Base-by-base conservation (phyloP, 1,140 invertebrate genomes). In the Brachionus calyciflorus region DNA sequence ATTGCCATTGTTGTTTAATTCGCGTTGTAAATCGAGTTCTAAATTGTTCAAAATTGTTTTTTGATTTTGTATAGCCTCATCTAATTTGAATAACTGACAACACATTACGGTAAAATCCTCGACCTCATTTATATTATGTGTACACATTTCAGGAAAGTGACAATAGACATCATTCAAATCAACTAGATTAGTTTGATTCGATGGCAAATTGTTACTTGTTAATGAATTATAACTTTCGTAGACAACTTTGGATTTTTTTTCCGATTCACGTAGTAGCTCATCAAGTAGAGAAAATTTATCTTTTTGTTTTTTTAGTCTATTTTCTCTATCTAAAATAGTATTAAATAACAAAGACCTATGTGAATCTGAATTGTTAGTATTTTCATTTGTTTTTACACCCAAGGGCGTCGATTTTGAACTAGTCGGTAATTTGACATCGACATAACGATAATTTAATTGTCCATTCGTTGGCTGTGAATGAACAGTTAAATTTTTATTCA, bases 61-160 rank as follows among this genome's bases (percentile, higher is more conserved):
- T 55, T 73, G 69, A 28, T n/a, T 51, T n/a, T 73, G 44, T 3
- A 73, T 73, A 14, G 69, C 69, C 28, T 73, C 69, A n/a, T 73
- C 69, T n/a, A 73, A 26, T 40, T 73, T 40, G 24, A 73, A 73
- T 14, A 73, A 41, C 30, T 73, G 69, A 51, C 69, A 73, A 40
- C 69, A 73, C 46, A 40, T 55, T 19, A 21, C 33, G 6, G 69
- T 73, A 53, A 73, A 73, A 30, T 73, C 69, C 19, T 73, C 69
- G 3, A 73, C 69, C 51, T 73, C 69, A 19, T 73, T 73, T 10
- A 73, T 40, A 21, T 73, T 73, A 12, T 73, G 69, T 0, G 69
- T 73, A 28, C 69, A 51, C 69, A 73, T 73, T 30, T 73, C 69
- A 1, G 69, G 69, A 55, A 73, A 73, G 30, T 73, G 51, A 51